A percentile compares a stretch with the other conserved stretches of the same genome.
These are phyloP conservation scores for Urophycis tenuis DNA, from an alignment of 2,797 vertebrate genomes.

Conservation along the genomic window DNA sequence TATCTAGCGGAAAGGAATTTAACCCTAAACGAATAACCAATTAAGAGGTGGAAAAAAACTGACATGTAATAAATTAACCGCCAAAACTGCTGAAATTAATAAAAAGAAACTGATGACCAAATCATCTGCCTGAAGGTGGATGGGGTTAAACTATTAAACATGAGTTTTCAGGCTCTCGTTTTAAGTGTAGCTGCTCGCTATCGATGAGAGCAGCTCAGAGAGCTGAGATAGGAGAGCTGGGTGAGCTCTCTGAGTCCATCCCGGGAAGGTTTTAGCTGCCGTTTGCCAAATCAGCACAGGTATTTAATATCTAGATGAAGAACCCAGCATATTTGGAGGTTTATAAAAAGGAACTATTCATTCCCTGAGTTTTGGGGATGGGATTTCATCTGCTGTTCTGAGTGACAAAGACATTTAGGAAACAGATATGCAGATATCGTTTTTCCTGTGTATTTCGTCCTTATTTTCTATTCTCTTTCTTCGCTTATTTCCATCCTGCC, in stretches of 20 bases:
- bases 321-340: slow-evolving; percentile 47
- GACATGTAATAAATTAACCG: slow-evolving; percentile 20
- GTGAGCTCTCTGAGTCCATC: slow-evolving; percentile 30
- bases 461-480: background rate
- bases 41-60: slow-evolving; percentile 21
- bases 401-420: slow-evolving; percentile 31
- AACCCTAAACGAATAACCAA: slow-evolving; percentile 9
- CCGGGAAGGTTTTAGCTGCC: slow-evolving; percentile 40
- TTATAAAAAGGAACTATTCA: slow-evolving; percentile 39
- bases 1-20: slow-evolving; percentile 20
- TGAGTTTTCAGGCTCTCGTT: slow-evolving; percentile 16
- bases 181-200: slow-evolving; percentile 20
- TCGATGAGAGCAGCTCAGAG: slow-evolving; percentile 31
- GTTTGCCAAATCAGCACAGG: slow-evolving; percentile 50
- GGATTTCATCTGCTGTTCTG: slow-evolving; percentile 33
- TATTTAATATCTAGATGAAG: slow-evolving; percentile 63
- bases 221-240: slow-evolving; percentile 41
- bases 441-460: background rate
- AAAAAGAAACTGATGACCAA: slow-evolving; percentile 17
- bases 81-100: slow-evolving; percentile 7
- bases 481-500: background rate
- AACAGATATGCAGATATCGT: slow-evolving; percentile 12
- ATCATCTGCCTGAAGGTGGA: slow-evolving; percentile 22
- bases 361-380: slow-evolving; percentile 34
- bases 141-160: slow-evolving; percentile 41